A percentile compares a stretch with the other conserved stretches of the same genome.
Conservation (phyloP, 2,888 invertebrate genomes). For the Timema cristinae region DNA sequence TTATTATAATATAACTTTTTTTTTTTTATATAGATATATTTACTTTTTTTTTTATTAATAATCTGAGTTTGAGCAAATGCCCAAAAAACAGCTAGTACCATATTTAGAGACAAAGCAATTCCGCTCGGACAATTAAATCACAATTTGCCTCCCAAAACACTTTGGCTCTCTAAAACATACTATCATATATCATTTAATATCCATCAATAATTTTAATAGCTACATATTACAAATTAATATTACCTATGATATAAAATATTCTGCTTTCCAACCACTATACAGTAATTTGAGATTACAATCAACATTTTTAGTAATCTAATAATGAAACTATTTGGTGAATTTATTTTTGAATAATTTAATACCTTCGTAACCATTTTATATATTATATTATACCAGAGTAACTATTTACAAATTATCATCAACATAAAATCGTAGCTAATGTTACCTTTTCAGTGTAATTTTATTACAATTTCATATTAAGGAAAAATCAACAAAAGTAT, state of each 20-base stretch:
- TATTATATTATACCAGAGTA: slow-evolving; percentile 15
- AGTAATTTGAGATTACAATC: slow-evolving; percentile 15
- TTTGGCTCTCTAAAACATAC: slow-evolving; percentile 21
- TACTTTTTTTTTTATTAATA: slow-evolving; percentile 25
- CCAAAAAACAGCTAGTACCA: slow-evolving; percentile 21
- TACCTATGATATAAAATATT: slow-evolving; percentile 24
- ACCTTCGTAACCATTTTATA: slow-evolving; percentile 28
- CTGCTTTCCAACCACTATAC: slow-evolving; percentile 30
- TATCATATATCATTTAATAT: slow-evolving; percentile 16
- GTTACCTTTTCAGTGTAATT: slow-evolving; percentile 14
- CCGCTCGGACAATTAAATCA: slow-evolving; percentile 12
- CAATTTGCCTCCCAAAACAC: slow-evolving; percentile 21
- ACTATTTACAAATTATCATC: slow-evolving; percentile 24
- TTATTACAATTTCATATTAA: slow-evolving; percentile 17
- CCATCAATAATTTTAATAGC: slow-evolving; percentile 22
- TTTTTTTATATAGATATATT: slow-evolving; percentile 20
- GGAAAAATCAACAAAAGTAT: slow-evolving; percentile 20
- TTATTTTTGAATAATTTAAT: slow-evolving; percentile 30
- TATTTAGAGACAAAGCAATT: slow-evolving; percentile 17
- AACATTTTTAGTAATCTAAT: slow-evolving; percentile 21
- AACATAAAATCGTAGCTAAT: slow-evolving; percentile 15
- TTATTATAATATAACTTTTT: slow-evolving; percentile 21
- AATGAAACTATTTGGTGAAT: slow-evolving; percentile 27
- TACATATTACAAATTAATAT: slow-evolving; percentile 24
- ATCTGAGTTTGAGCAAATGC: slow-evolving; percentile 21